Evolutionary conservation across 2,888 invertebrate genomes (phyloP), one percentile per base, ranked within the genome.

Genomic region (Drosophila siamana): DNA sequence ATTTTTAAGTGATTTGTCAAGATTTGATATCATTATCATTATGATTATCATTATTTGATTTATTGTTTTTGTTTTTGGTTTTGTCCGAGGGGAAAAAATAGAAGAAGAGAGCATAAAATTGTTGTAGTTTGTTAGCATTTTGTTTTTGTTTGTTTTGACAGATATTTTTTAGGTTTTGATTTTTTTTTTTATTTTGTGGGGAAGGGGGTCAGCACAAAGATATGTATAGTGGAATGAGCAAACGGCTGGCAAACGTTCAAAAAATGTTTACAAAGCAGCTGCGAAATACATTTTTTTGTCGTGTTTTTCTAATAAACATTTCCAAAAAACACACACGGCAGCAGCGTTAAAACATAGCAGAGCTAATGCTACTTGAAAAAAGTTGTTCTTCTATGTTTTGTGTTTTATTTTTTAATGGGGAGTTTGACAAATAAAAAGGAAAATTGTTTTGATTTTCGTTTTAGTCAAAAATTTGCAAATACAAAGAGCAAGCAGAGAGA

Each of bases 41-140:
- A 56, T 73, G 64, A 56, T 64, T 52, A 60, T 62, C 56, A 59
- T 55, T 15, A 54, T 30, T 33, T 43, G 22, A 54, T 55, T 41
- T 50, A 57, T 63, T 61, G 55, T 68, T 47, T 15, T 16, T 1
- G 24, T 13, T 60, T 13, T 36, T 36, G 9, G 30, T 69, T 55
- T 43, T 59, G 43, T 65, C 46, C 61, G 43, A 46, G 44, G 60
- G 56, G 55, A 54, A 69, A 43, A 52, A 78, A 41, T 68, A 57
- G 74, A 78, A 67, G 85, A 79, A 85, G 84, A 84, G 73, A 89
- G 74, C 82, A 89, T 80, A 85, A 85, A 78, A 86, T 72, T 74
- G 74, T 83, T 77, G 80, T 79, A 75, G 75, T 80, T 89, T 75
- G 80, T 89, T 90, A 87, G 86, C 82, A 80, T 61, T 81, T 82